phyloP scores from a whole-genome alignment of 2,888 invertebrate genomes.

The Polydesmus complanatus region DNA sequence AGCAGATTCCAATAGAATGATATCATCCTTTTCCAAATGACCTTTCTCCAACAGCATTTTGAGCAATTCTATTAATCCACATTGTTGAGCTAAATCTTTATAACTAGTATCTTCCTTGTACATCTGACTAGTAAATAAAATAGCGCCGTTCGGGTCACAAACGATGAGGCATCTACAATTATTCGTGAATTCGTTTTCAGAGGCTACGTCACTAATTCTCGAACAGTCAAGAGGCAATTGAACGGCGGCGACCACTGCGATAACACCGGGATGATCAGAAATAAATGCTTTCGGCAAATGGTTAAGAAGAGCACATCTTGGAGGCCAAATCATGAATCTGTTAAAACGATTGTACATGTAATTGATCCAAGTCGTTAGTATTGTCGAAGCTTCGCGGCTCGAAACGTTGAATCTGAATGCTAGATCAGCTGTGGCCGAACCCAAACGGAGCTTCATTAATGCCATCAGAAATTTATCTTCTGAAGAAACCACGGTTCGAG shows the following conservation, averaged over 20 bases:
- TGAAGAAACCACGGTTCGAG: neutral
- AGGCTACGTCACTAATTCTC: no score
- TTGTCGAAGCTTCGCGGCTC: neutral
- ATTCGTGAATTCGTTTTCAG: neutral
- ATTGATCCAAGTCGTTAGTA: neutral
- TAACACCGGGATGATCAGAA: neutral
- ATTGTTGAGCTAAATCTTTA: neutral
- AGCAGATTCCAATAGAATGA: neutral
- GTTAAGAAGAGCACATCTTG: neutral
- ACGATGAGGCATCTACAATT: neutral
- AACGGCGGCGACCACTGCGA: neutral
- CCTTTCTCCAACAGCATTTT: neutral
- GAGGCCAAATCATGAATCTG: neutral
- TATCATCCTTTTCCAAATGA: neutral
- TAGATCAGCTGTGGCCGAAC: neutral
- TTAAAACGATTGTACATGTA: neutral
- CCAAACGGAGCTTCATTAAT: neutral
- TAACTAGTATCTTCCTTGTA: neutral
- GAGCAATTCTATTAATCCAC: neutral
- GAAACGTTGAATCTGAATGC: neutral
- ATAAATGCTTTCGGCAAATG: neutral
- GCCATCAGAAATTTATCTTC: neutral
- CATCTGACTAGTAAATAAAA: neutral
- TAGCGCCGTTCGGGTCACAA: neutral
- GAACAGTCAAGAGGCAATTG: neutral